Evolutionary conservation across 1,140 invertebrate species (phyloP).

Genomic region (Cephus cinctus): DNA sequence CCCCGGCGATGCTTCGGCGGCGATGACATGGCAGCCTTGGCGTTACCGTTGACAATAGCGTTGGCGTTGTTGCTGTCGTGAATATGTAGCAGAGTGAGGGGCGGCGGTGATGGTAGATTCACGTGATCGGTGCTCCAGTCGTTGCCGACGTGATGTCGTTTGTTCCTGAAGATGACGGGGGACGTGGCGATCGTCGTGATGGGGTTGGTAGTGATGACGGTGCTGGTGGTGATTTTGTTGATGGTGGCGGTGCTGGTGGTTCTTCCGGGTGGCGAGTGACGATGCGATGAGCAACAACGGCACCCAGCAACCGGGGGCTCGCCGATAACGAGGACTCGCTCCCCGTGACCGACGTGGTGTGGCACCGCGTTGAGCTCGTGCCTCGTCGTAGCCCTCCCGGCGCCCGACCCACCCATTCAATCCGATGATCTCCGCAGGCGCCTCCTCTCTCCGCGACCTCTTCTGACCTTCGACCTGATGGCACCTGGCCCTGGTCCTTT

Average conservation of each 20-base stretch:
- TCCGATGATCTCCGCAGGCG: slow-evolving; percentile 43
- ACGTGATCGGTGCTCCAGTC: too few species aligned
- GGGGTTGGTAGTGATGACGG: slow-evolving; percentile 10
- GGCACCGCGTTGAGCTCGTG: slow-evolving; percentile 53
- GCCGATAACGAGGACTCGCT: slow-evolving; percentile 43
- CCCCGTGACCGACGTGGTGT: slow-evolving; percentile 44
- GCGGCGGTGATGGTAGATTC: slow-evolving; percentile 16
- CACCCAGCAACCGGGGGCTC: slow-evolving; percentile 31
- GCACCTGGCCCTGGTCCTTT: neutral
- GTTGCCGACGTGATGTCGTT: neutral
- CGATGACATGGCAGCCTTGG: slow-evolving; percentile 45
- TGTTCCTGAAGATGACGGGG: neutral
- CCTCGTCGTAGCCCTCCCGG: slow-evolving; percentile 46
- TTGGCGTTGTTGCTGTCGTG: slow-evolving; percentile 20
- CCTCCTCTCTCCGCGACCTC: slow-evolving; percentile 30
- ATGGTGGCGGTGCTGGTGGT: slow-evolving; percentile 6
- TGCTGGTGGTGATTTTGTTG: slow-evolving; percentile 22
- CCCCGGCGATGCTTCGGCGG: slow-evolving; percentile 46
- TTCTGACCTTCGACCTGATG: too few species aligned
- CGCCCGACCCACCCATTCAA: slow-evolving; percentile 53
- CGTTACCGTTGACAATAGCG: slow-evolving; percentile 24
- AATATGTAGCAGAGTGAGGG: slow-evolving; percentile 9
- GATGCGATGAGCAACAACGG: slow-evolving; percentile 22
- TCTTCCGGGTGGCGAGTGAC: slow-evolving; percentile 6
- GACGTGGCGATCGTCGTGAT: neutral